Evolutionary conservation across 2,113 vertebrate genomes (phyloP).

Genomic region (human (Homo sapiens)): DNA sequence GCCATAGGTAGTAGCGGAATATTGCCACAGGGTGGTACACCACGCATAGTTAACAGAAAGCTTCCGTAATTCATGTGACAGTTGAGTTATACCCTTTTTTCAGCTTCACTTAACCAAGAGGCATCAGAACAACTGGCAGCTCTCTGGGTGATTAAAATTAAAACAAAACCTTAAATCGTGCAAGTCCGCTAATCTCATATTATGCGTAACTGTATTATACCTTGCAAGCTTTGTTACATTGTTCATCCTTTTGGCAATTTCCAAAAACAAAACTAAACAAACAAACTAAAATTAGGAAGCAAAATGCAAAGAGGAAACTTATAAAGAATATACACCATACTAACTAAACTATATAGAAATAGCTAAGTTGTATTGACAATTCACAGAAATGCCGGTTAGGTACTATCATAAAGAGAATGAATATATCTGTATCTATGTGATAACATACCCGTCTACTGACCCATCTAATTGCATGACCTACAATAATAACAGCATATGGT

Average conservation of each 20-base stretch:
- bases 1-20: conserved; percentile 88
- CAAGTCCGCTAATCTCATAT: neutral
- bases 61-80: conserved; percentile 83
- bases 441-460: neutral
- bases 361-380: neutral
- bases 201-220: neutral
- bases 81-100: conserved; percentile 82
- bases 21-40: conserved; percentile 95
- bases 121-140: conserved; percentile 83
- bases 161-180: conserved; percentile 17
- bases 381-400: neutral
- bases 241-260: neutral
- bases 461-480: neutral
- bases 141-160: conserved; percentile 41
- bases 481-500: neutral
- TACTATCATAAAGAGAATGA: neutral
- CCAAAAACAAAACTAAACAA: conserved; percentile 21
- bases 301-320: neutral
- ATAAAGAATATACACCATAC: neutral
- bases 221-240: neutral
- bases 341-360: neutral
- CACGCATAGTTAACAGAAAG: conserved; percentile 88
- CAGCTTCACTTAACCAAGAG: conserved; percentile 83
- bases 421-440: neutral
- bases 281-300: neutral